Base-by-base conservation (phyloP, 2,113 vertebrate species). In the Cyprinodon tularosa region DNA sequence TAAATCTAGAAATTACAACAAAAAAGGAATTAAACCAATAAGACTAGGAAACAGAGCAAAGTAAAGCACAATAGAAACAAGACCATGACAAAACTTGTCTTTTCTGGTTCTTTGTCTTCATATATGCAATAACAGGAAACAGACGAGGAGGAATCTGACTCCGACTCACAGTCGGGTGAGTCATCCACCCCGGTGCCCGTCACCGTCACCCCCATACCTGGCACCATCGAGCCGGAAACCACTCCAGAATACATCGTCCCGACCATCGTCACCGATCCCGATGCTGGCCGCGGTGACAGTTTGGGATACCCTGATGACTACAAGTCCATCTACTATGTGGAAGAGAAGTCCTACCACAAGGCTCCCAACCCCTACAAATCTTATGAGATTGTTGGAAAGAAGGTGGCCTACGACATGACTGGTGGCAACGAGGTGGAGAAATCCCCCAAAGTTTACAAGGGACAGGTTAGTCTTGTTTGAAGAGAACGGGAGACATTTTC, bases 371-470 rank as follows among this genome's bases (percentile, higher is more conserved):
- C 89, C 12, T 94, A 94, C 91, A 94, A 94, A 82, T 93, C 89
- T 79, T 92, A 91, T 37, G 85, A 92, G 67, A 83, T 80, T n/a
- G 63, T 85, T 3, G 83, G 86, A 64, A 94, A 93, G 81, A 94
- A 94, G 85, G 67, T 13, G 10, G 62, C 66, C 45, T 87, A 92
- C 0, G 78, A 85, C 53, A 86, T 72, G 62, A 86, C 82, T 2
- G 17, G 82, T 0, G 85, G 76, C 72, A 94, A 93, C 15, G 90
- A 94, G 69, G 90, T 93, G 81, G 93, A 94, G 74, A 94, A 94
- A 84, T 84, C 83, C 6, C 47, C 90, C 78, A 90, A 92, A 42
- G 83, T 90, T 11, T 92, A 92, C 70, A 95, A 94, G 93, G 93
- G 94, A 89, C 15, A 80, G 70, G 76, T 71, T 53, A 72, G 47